Conservation (phyloP, 35 echinoderm and acorn worm genomes). For the Anneissia japonica region DNA sequence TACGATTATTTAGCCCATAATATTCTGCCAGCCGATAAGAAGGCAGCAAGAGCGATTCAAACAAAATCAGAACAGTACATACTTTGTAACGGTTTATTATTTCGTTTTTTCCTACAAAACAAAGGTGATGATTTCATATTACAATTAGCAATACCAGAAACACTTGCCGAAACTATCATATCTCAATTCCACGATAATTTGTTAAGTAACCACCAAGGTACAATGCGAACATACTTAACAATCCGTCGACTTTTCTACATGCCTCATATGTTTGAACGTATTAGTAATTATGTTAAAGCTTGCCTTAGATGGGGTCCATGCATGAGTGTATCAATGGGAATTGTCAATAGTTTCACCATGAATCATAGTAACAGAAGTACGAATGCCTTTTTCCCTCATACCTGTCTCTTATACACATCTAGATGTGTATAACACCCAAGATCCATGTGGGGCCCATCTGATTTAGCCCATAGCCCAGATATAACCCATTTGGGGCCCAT, state of each 20-base stretch:
- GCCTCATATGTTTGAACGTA: slow-evolving; percentile 26
- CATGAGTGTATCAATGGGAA: too few species aligned
- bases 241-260: slow-evolving; percentile 22
- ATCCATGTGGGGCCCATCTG: too few species aligned
- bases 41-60: slow-evolving; percentile 27
- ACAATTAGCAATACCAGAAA: slow-evolving; percentile 21
- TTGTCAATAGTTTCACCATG: slow-evolving; percentile 35
- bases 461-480: too few species aligned
- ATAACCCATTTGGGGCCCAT: too few species aligned
- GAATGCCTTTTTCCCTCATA: too few species aligned
- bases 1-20: too few species aligned
- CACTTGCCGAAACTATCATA: slow-evolving; percentile 1
- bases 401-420: too few species aligned
- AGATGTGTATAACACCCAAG: too few species aligned
- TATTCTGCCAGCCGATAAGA: slow-evolving; percentile 21
- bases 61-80: slow-evolving; percentile 41
- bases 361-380: too few species aligned
- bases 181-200: slow-evolving; percentile 30
- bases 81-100: slow-evolving; percentile 37
- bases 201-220: slow-evolving; percentile 36
- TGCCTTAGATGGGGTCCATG: too few species aligned
- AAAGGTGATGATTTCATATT: slow-evolving; percentile 11
- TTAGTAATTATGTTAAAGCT: slow-evolving; percentile 29
- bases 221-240: slow-evolving; percentile 28
- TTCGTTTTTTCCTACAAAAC: slow-evolving; percentile 15